These are phyloP conservation scores for Nesometra sesokonis DNA, from an alignment of 35 echinoderm and acorn worm genomes.

Conservation along the genomic window DNA sequence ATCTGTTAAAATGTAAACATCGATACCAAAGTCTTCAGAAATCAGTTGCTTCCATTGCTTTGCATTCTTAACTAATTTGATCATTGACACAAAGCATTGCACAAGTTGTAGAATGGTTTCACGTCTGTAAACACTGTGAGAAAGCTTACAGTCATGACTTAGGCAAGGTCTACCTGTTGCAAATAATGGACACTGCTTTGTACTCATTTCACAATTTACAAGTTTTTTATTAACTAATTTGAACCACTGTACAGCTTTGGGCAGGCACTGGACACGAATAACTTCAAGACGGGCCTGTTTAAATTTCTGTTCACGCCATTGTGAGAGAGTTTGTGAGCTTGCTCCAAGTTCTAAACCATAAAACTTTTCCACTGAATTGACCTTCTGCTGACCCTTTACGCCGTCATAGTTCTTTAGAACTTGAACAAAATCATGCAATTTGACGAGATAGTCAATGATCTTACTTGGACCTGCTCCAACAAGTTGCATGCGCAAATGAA, in stretches of 20 bases:
- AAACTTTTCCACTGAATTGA: conserved; percentile 3
- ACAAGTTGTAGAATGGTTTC: neutral
- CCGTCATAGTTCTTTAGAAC: conserved; percentile 6
- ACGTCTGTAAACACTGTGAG: neutral
- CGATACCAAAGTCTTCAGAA: neutral
- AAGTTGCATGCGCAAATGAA: neutral
- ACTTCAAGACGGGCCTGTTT: neutral
- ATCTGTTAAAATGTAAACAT: neutral
- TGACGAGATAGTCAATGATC: neutral
- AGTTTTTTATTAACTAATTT: neutral
- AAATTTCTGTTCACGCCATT: neutral
- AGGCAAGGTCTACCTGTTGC: conserved; percentile 11
- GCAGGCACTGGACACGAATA: neutral
- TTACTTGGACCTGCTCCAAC: neutral
- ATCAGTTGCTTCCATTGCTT: neutral
- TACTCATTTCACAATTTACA: neutral
- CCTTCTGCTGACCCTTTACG: neutral
- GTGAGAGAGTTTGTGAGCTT: neutral
- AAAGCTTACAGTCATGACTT: neutral
- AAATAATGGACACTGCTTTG: conserved; percentile 20
- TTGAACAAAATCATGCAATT: neutral
- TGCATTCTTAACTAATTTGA: conserved; percentile 5
- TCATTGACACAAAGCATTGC: neutral
- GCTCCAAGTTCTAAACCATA: conserved; percentile 23
- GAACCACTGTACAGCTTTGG: conserved; percentile 13